phyloP scores from a whole-genome alignment of 2,888 invertebrate genomes.

The Neoitamus cyanurus region DNA sequence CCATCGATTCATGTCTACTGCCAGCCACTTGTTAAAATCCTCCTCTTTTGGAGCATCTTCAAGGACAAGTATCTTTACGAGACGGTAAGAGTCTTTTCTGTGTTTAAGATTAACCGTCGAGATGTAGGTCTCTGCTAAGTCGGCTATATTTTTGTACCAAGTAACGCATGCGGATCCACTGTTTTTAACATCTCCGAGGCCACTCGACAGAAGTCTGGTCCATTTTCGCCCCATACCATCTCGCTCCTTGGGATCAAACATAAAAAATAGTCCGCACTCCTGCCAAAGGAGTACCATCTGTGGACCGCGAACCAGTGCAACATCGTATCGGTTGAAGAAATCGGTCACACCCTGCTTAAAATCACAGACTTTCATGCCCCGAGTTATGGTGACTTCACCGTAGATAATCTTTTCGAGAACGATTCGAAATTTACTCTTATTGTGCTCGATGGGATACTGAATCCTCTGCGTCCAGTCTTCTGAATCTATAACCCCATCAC shows the following conservation, averaged over 20 bases:
- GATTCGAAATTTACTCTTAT: constrained; percentile 48
- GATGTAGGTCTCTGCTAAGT: constrained; percentile 63
- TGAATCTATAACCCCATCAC: constrained; percentile 45
- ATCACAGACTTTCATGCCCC: neutral
- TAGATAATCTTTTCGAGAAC: constrained; percentile 57
- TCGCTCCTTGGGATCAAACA: constrained; percentile 67
- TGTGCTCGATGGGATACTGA: constrained; percentile 31
- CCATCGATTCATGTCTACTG: constrained; percentile 58
- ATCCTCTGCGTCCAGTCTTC: constrained; percentile 48
- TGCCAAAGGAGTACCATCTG: constrained; percentile 64
- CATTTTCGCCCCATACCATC: constrained; percentile 57
- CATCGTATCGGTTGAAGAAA: constrained; percentile 62
- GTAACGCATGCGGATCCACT: constrained; percentile 64
- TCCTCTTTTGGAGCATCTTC: constrained; percentile 60
- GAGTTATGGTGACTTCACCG: constrained; percentile 56
- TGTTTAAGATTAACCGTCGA: constrained; percentile 60
- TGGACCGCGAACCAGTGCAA: constrained; percentile 64
- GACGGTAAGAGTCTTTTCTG: constrained; percentile 59
- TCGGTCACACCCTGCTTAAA: constrained; percentile 61
- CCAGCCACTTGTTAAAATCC: constrained; percentile 63
- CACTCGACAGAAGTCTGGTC: constrained; percentile 51
- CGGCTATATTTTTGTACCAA: constrained; percentile 61
- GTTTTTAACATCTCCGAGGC: neutral
- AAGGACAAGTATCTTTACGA: constrained; percentile 61
- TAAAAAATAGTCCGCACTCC: constrained; percentile 64